These are phyloP conservation scores for Polymixis lichenea DNA, from an alignment of 2,888 invertebrate species.

Conservation along the genomic window DNA sequence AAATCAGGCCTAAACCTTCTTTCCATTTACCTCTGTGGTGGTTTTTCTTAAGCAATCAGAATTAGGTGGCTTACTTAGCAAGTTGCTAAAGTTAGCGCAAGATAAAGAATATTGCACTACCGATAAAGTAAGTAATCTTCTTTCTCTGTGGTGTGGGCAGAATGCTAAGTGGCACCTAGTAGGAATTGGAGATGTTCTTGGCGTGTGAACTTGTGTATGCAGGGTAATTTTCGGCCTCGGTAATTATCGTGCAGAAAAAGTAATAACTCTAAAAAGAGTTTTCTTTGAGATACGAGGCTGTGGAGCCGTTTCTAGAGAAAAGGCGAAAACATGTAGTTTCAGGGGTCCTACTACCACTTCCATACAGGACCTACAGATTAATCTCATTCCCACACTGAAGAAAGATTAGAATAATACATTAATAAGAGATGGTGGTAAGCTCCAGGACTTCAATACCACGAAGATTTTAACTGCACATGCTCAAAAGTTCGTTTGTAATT, in stretches of 20 bases:
- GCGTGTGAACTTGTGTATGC: neutral
- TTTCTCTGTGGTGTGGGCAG: conserved; percentile 3
- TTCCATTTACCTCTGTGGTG: neutral
- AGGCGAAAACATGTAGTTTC: neutral
- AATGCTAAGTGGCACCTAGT: conserved; percentile 24
- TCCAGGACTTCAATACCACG: neutral
- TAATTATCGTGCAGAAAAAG: neutral
- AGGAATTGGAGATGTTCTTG: neutral
- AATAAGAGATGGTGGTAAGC: neutral
- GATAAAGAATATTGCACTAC: conserved; percentile 20
- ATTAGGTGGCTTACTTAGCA: conserved; percentile 47
- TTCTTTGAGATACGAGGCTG: neutral
- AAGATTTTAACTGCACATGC: no score
- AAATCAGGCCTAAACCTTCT: no score
- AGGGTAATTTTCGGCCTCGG: neutral
- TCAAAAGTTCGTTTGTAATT: neutral
- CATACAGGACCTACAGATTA: neutral
- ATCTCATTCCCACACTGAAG: neutral
- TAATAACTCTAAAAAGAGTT: neutral
- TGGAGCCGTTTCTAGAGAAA: neutral
- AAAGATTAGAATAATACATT: neutral
- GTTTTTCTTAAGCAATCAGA: conserved; percentile 37
- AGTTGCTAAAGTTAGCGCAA: conserved; percentile 46
- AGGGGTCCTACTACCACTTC: no score
- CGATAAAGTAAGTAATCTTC: conserved; percentile 5